These are phyloP conservation scores for Pantherophis vulpinus DNA, from an alignment of 2,797 vertebrate species.

Conservation along the genomic window DNA sequence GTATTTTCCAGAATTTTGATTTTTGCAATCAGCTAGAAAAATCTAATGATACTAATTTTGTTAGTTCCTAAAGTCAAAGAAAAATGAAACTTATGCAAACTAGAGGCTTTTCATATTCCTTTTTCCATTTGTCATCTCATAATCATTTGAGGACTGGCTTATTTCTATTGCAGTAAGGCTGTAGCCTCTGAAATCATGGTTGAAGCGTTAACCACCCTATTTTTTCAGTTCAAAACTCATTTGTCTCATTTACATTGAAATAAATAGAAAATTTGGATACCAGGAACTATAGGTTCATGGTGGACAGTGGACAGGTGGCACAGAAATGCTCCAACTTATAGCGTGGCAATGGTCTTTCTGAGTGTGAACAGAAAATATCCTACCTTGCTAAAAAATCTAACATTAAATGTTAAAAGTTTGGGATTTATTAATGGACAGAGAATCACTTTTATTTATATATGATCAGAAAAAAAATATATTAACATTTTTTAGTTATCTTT, in stretches of 20 bases:
- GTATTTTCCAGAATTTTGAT: slow-evolving; percentile 49
- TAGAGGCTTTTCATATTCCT: neutral
- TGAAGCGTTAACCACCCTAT: neutral
- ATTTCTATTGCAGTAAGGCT: no score
- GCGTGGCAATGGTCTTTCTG: neutral
- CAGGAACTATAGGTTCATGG: neutral
- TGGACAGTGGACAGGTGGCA: neutral
- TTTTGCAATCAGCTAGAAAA: slow-evolving; percentile 42
- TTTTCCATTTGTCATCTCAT: neutral
- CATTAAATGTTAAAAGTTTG: neutral
- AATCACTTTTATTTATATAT: neutral
- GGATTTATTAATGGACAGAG: neutral
- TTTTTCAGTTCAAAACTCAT: neutral
- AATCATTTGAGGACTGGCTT: slow-evolving; percentile 8
- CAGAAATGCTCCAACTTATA: neutral
- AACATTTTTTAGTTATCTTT: neutral
- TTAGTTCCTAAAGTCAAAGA: slow-evolving; percentile 18
- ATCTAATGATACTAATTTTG: neutral
- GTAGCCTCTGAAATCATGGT: neutral
- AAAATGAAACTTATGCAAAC: neutral
- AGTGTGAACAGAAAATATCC: neutral
- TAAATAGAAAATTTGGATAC: neutral
- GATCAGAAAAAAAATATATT: neutral
- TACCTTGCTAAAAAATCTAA: neutral
- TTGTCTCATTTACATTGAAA: neutral